Conservation (phyloP, 2,113 vertebrate genomes). For the Eonycteris spelaea region DNA sequence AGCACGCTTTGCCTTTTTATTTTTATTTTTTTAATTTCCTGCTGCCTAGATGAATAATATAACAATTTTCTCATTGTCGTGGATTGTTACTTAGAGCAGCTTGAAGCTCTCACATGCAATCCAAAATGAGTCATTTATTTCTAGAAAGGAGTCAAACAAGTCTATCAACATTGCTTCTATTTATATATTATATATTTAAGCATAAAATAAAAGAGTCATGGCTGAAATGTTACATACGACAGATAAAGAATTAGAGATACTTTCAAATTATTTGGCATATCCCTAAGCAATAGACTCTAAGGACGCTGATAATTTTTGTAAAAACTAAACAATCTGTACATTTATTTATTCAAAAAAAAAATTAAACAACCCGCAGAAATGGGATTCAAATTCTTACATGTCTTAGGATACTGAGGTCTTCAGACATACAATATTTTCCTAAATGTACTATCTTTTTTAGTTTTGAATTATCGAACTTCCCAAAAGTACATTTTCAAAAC, state of each 20-base stretch:
- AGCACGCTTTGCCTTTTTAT: constrained; percentile 38
- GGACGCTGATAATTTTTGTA: constrained; percentile 70
- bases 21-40: constrained; percentile 63
- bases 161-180: constrained; percentile 81
- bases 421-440: constrained; percentile 51
- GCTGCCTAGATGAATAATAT: constrained; percentile 68
- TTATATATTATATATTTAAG: constrained; percentile 82
- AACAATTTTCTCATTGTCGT: constrained; percentile 75
- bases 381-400: constrained; percentile 40
- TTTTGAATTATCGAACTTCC: constrained; percentile 58
- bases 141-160: constrained; percentile 79
- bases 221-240: constrained; percentile 74
- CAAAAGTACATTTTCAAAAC: constrained; percentile 42
- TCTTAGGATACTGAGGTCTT: constrained; percentile 40
- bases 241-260: constrained; percentile 70
- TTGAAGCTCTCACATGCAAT: constrained; percentile 77
- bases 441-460: constrained; percentile 19
- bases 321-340: constrained; percentile 62
- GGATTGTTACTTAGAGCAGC: constrained; percentile 76
- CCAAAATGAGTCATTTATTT: constrained; percentile 77
- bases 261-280: constrained; percentile 74
- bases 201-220: constrained; percentile 77
- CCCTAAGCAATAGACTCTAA: constrained; percentile 71
- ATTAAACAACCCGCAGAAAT: constrained; percentile 66
- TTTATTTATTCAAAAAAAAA: not conserved